Evolutionary conservation across 2,888 invertebrate species (phyloP).

Genomic region (Drosophila algonquin): DNA sequence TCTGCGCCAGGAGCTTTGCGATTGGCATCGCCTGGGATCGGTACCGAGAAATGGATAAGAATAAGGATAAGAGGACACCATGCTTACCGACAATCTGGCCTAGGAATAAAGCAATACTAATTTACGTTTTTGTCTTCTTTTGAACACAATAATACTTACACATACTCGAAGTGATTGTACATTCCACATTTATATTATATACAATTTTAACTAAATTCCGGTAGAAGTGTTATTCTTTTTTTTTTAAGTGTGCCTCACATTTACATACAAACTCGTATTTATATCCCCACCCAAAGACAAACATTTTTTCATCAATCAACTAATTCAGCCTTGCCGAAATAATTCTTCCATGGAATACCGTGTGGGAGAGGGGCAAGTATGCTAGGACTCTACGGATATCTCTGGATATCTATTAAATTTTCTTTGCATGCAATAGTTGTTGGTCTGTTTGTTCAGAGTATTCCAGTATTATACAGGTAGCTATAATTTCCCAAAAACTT

Average conservation of each 20-base stretch:
- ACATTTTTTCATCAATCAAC: conserved; percentile 13
- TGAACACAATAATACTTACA: conserved; percentile 76
- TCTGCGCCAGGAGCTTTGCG: conserved; percentile 90
- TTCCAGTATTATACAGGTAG: conserved; percentile 28
- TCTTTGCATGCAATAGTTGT: conserved; percentile 8
- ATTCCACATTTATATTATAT: conserved; percentile 60
- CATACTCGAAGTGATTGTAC: conserved; percentile 76
- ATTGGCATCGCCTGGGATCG: conserved; percentile 92
- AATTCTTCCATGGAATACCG: neutral
- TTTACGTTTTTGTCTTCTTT: conserved; percentile 64
- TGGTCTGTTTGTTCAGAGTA: neutral
- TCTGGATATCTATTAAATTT: neutral
- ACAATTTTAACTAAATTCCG: conserved; percentile 30
- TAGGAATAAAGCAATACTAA: conserved; percentile 38
- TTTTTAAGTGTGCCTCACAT: conserved; percentile 26
- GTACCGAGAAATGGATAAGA: conserved; percentile 74
- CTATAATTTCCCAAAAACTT: conserved; percentile 2
- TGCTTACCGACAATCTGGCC: conserved; percentile 51
- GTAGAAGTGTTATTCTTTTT: conserved; percentile 41
- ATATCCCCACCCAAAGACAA: conserved; percentile 10
- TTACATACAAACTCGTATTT: conserved; percentile 15
- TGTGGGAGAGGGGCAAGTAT: too few species aligned
- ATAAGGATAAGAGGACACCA: conserved; percentile 1
- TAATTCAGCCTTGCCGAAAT: neutral
- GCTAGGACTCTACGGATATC: neutral